Base-by-base conservation (phyloP, 2,888 invertebrate genomes). In the Apeira syringaria region DNA sequence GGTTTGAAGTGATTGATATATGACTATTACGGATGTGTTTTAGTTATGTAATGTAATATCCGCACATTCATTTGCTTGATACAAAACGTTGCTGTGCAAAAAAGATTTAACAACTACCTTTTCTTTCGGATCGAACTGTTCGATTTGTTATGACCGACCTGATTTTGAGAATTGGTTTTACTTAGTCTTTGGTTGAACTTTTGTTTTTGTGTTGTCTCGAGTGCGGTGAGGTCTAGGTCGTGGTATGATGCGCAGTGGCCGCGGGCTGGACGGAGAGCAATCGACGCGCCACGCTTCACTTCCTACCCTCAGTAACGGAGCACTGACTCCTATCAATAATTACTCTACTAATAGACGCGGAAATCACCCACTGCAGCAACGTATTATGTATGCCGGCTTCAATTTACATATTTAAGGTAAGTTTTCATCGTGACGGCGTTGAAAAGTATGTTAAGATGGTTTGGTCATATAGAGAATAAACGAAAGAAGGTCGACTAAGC, bases 261-360 rank as follows among this genome's bases (percentile, higher is more conserved):
- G 26, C 15, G 22, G 10, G 11, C 18, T 17, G 12, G 53, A 13
- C 20, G 41, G 54, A 76, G 77, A 74, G 78, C 77, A 74, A 74
- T 56, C 47, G 47, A 24, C 24, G 43, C 27, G 52, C 80, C 54
- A 70, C 70, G 80, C 81, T 70, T 80, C 74, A 78, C 71, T 81
- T 73, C 74, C 74, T 74, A 69, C 74, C 77, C 75, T 73, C 65
- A 31, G 22, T 40, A 46, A 43, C 48, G 43, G 53, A 44, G 61
- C 65, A 56, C 59, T 59, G 66, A 60, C 59, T 68, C 70, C 66
- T 63, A 57, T 56, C 64, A 67, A 66, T 75, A 73, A 75, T 79
- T 72, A 64, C 52, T 51, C 37, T 30, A 56, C 35, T 27, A 11
- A 22, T 41, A 28, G 20, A 55, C 48, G 44, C 43, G 47, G 42